phyloP scores from a whole-genome alignment of 2,113 vertebrate species.

The Peromyscus leucopus region DNA sequence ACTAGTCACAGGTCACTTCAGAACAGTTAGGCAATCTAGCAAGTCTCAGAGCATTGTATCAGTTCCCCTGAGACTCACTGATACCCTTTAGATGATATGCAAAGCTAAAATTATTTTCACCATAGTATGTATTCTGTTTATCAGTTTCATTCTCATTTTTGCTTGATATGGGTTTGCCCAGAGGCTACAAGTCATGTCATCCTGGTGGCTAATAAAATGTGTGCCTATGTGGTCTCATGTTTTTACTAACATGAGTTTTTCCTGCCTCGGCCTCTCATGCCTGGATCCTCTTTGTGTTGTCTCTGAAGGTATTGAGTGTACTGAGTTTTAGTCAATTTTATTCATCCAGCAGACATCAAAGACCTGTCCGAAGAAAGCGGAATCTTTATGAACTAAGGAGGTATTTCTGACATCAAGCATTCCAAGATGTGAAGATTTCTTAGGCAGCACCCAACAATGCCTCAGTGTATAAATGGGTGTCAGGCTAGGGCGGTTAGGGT shows the following conservation, averaged over 20 bases:
- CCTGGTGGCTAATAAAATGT: neutral
- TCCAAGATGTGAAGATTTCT: neutral
- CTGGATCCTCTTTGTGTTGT: neutral
- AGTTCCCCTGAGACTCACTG: too few species aligned
- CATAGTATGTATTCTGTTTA: neutral
- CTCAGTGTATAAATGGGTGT: neutral
- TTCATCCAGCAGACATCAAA: neutral
- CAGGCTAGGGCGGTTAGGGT: neutral
- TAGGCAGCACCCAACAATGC: neutral
- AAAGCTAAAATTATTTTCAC: constrained; percentile 1
- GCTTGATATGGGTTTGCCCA: neutral
- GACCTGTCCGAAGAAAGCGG: neutral
- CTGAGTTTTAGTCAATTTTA: neutral
- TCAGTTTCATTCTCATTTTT: neutral
- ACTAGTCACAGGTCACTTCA: neutral
- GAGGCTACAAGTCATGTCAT: neutral
- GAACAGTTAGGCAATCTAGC: neutral
- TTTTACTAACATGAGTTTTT: neutral
- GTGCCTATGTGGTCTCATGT: neutral
- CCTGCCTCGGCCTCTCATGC: neutral
- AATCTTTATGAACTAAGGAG: neutral
- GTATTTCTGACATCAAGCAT: neutral
- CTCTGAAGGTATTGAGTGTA: neutral
- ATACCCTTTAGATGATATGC: neutral
- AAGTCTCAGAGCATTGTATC: neutral